Percentiles rank a stretch among this genome's conserved stretches.
phyloP scores from a whole-genome alignment of 2,797 vertebrate species.

The Hephaestus fuliginosus region DNA sequence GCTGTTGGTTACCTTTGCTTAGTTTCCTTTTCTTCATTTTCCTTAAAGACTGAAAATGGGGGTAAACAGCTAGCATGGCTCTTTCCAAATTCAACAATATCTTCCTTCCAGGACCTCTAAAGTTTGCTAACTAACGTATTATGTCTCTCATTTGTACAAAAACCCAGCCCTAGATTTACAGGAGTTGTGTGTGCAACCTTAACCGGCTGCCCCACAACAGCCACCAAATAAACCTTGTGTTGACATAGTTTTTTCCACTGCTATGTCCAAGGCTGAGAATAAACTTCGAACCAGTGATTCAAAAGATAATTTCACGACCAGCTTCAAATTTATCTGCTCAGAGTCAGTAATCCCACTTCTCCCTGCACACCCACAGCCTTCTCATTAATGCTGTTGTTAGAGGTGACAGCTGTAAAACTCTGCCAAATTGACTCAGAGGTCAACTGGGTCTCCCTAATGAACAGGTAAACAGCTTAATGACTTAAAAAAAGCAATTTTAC shows the following conservation, averaged over 20 bases:
- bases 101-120: not conserved
- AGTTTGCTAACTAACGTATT: not conserved
- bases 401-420: slow-evolving; percentile 39
- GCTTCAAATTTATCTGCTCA: slow-evolving; percentile 10
- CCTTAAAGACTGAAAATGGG: not conserved
- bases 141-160: not conserved
- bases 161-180: not conserved
- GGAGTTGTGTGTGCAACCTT: not conserved
- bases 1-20: not conserved
- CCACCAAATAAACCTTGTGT: not conserved
- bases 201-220: not conserved
- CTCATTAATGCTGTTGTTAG: slow-evolving; percentile 35
- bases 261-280: slow-evolving; percentile 1
- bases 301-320: not conserved
- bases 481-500: slow-evolving; percentile 42
- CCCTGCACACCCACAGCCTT: slow-evolving; percentile 5
- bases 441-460: slow-evolving; percentile 48
- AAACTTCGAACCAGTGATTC: slow-evolving; percentile 4
- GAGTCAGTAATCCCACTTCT: slow-evolving; percentile 13
- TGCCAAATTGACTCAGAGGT: slow-evolving; percentile 41
- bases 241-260: not conserved
- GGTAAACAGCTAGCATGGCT: not conserved
- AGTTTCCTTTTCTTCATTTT: not conserved
- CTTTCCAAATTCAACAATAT: not conserved
- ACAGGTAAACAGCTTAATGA: slow-evolving; percentile 65